phyloP scores from a whole-genome alignment of 1,140 invertebrate genomes.

The Scylla paramamosain region DNA sequence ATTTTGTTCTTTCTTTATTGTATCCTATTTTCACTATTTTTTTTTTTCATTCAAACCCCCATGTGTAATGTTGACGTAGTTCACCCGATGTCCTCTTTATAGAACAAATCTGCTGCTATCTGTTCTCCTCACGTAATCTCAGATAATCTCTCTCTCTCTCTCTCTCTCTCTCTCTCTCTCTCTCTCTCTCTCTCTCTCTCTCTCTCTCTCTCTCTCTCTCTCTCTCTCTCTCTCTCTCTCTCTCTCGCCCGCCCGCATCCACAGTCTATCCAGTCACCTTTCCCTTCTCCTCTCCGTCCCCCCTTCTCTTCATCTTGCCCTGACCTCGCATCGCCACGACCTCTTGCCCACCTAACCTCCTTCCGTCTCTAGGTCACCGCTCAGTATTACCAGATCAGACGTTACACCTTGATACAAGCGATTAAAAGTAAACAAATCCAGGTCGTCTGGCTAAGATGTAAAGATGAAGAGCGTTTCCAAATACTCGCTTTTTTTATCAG shows the following conservation, averaged over 20 bases:
- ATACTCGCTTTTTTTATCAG: no score
- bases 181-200: slow-evolving; percentile 41
- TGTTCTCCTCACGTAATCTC: not conserved
- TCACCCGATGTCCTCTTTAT: no score
- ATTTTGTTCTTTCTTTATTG: no score
- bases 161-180: slow-evolving; percentile 41
- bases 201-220: slow-evolving; percentile 40
- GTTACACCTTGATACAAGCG: not conserved
- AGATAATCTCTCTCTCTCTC: slow-evolving; percentile 17
- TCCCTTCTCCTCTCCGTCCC: not conserved
- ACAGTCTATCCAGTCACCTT: not conserved
- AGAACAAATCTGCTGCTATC: no score
- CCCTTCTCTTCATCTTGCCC: not conserved
- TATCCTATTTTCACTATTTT: no score
- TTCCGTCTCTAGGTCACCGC: not conserved
- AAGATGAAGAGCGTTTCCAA: no score
- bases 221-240: not conserved
- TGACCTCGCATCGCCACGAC: not conserved
- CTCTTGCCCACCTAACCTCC: not conserved
- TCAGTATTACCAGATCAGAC: not conserved
- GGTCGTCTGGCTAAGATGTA: no score
- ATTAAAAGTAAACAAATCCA: not conserved
- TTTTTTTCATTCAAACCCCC: no score
- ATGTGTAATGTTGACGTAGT: no score
- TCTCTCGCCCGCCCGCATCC: not conserved